Conservation (phyloP, 2,113 vertebrate genomes). For the Phylloscopus trochilus region DNA sequence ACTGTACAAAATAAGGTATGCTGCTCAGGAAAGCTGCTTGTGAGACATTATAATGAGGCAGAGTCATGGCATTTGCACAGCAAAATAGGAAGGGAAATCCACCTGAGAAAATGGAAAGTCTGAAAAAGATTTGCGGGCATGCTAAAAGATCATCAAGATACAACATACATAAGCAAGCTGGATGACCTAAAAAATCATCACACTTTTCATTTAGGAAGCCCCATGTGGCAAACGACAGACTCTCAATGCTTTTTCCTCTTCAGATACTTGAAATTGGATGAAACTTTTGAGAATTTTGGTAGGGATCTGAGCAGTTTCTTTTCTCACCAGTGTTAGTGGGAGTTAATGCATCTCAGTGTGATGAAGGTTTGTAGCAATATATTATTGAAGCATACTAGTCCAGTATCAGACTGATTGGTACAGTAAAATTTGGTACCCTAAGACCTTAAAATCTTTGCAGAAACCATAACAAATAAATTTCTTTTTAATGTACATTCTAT, state of each 20-base stretch:
- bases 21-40: not conserved
- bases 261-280: not conserved
- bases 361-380: not conserved
- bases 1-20: not conserved
- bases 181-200: not conserved
- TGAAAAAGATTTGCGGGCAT: not conserved
- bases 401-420: not conserved
- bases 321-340: not conserved
- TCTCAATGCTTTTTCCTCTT: not conserved
- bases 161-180: not conserved
- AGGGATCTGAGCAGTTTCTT: not conserved
- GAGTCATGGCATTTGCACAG: not conserved
- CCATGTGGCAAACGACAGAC: not conserved
- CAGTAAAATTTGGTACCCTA: not conserved
- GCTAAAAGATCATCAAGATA: not conserved
- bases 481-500: not conserved
- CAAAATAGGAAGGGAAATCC: not conserved
- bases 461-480: not conserved
- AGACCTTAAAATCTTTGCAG: not conserved
- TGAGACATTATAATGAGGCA: not conserved
- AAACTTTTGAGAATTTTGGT: not conserved
- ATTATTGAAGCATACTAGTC: not conserved
- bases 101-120: not conserved
- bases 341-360: not conserved
- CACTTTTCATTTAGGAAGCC: not conserved